Base-by-base conservation (phyloP, 1,140 invertebrate species). In the Drosophila ohnishii region DNA sequence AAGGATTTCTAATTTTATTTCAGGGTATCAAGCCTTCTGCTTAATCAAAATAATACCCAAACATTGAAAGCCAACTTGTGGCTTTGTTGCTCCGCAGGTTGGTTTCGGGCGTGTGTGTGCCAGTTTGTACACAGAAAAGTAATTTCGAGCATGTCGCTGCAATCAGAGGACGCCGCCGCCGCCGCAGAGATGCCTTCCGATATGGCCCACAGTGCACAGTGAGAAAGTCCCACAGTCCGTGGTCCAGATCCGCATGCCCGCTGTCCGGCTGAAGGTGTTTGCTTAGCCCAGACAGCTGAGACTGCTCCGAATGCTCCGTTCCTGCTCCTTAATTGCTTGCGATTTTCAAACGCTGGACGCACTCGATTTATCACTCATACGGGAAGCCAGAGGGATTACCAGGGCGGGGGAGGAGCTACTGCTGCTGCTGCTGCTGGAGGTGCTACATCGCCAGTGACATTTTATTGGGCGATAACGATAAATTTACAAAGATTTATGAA, bases 391-490 rank as follows among this genome's bases (percentile, higher is more conserved):
- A 53, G 5, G 58, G 37, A 32, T n/a, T 10, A 22, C n/a, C 39
- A 40, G 39, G n/a, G 8, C n/a, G 22, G n/a, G 34, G 42, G 37
- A 34, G 51, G 30, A 28, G 35, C 16, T 25, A 19, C 0, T 32
- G 32, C 40, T 44, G 14, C 16, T 19, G 47, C 48, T 30, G 39
- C 16, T 14, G 47, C 48, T 30, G 39, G 39, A 65, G 60, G 44
- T 74, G 53, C 67, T 45, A 72, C 81, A 79, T 75, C 47, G 53
- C 48, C 75, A 69, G 75, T 88, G 84, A 88, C 84, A 88, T 78
- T 88, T 88, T 88, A 88, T 88, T 88, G 82, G 84, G 59, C 66
- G 84, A 88, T 88, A 88, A 88, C 84, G 80, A 88, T 88, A 88
- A 88, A 88, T 88, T 88, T 80, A 88, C 77, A 64, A 78, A 88